These are phyloP conservation scores for Phyllotreta cruciferae DNA, from an alignment of 2,888 invertebrate species.

Conservation along the genomic window DNA sequence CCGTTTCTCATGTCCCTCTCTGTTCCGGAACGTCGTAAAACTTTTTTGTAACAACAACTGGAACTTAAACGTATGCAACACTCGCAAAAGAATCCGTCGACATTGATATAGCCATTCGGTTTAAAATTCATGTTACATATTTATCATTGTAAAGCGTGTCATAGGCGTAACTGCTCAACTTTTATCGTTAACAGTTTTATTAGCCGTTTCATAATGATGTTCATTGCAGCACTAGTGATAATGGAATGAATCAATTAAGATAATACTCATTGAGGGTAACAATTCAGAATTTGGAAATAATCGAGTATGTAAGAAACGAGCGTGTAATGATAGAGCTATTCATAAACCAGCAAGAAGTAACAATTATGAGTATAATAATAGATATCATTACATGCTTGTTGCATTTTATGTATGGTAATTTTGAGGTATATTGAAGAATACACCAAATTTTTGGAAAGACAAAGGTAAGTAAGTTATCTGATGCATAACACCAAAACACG, in stretches of 20 bases:
- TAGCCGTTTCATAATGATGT: not conserved
- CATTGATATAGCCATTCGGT: slow-evolving; percentile 35
- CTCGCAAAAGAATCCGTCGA: slow-evolving; percentile 31
- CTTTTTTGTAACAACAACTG: slow-evolving; percentile 3
- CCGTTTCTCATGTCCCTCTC: not conserved
- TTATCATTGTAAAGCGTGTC: slow-evolving; percentile 24
- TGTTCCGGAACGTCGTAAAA: slow-evolving; percentile 5
- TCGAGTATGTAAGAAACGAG: too few relatives aligned
- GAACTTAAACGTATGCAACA: slow-evolving; percentile 26
- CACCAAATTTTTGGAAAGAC: too few relatives aligned
- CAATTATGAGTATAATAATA: too few relatives aligned
- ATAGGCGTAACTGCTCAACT: slow-evolving; percentile 18
- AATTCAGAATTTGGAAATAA: too few relatives aligned
- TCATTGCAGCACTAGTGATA: not conserved
- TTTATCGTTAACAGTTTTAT: not conserved
- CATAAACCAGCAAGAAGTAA: too few relatives aligned
- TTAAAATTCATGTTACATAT: slow-evolving; percentile 36
- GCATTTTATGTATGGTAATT: too few relatives aligned
- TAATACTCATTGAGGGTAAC: not conserved
- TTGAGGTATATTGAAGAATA: too few relatives aligned
- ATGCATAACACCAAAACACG: too few relatives aligned
- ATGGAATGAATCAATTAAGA: not conserved
- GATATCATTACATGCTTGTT: too few relatives aligned
- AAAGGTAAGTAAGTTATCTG: too few relatives aligned
- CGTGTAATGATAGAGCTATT: too few relatives aligned